Evolutionary conservation across 1,140 invertebrate species (phyloP).

Genomic region (Pissodes strobi): DNA sequence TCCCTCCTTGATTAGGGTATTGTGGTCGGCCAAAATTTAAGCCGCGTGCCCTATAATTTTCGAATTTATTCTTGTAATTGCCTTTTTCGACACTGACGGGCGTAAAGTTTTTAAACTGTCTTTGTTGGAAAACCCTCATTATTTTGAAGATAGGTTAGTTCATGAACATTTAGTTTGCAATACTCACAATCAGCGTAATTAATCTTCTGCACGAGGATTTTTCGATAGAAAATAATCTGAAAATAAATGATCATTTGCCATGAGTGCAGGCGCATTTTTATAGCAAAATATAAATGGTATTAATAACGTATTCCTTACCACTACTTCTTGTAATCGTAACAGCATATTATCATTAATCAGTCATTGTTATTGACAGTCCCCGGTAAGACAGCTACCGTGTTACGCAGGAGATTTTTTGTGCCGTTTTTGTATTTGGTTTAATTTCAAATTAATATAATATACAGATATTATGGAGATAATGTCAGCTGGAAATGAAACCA

Average conservation of each 20-base stretch:
- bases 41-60: constrained; percentile 28
- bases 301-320: too few relatives aligned
- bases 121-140: too few relatives aligned
- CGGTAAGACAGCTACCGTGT: not conserved
- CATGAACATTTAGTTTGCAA: too few relatives aligned
- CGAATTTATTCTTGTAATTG: constrained; percentile 27
- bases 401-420: not conserved
- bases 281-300: too few relatives aligned
- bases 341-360: too few relatives aligned
- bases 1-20: constrained; percentile 25
- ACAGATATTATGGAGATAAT: constrained; percentile 22
- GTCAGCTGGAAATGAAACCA: constrained; percentile 26
- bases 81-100: constrained; percentile 8
- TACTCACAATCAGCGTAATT: too few relatives aligned
- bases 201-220: too few relatives aligned
- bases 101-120: constrained; percentile 7
- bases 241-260: too few relatives aligned
- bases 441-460: constrained; percentile 27
- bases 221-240: too few relatives aligned
- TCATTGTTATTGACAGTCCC: not conserved
- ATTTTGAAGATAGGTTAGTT: too few relatives aligned
- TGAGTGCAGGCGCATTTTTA: too few relatives aligned
- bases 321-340: too few relatives aligned
- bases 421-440: constrained; percentile 8
- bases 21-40: constrained; percentile 28